A percentile compares a stretch with the other conserved stretches of the same genome.
Conservation (phyloP, 2,888 invertebrate species). For the Celastrina argiolus region DNA sequence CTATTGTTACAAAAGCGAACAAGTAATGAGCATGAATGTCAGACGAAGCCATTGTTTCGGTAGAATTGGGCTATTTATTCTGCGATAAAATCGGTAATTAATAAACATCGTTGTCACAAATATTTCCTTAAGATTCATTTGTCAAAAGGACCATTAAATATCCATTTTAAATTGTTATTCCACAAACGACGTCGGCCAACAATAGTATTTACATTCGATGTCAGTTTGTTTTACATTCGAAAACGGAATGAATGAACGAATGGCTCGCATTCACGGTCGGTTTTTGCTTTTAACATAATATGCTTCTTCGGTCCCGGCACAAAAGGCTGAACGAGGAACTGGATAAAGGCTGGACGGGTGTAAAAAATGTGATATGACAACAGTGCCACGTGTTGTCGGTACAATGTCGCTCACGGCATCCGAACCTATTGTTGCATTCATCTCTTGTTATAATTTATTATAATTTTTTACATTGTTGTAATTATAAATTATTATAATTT, state of each 20-base stretch:
- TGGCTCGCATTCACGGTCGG: slow-evolving; percentile 64
- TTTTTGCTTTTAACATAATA: slow-evolving; percentile 65
- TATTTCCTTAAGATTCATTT: slow-evolving; percentile 41
- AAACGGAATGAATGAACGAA: slow-evolving; percentile 70
- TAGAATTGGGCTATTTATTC: slow-evolving; percentile 1
- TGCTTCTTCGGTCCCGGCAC: slow-evolving; percentile 57
- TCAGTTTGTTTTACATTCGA: slow-evolving; percentile 77
- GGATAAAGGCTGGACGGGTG: slow-evolving; percentile 69
- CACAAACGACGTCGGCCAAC: slow-evolving; percentile 67
- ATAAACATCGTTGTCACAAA: slow-evolving; percentile 26
- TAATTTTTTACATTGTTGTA: slow-evolving; percentile 23
- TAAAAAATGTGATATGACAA: slow-evolving; percentile 64
- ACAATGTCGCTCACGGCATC: slow-evolving; percentile 55
- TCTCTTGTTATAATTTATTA: slow-evolving; percentile 32
- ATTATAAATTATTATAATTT: background rate
- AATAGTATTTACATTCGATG: slow-evolving; percentile 77
- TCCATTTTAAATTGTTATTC: slow-evolving; percentile 67
- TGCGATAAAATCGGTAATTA: slow-evolving; percentile 15
- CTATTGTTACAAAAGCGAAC: no score
- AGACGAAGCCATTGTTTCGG: background rate
- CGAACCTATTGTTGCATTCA: slow-evolving; percentile 42
- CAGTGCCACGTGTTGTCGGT: slow-evolving; percentile 63
- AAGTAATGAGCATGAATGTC: background rate
- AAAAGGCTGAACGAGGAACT: slow-evolving; percentile 67
- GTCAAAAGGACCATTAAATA: slow-evolving; percentile 65